Percentiles rank a stretch among this genome's conserved stretches.
Conservation (phyloP, 92 coral and sea anemone genomes). For the Parazoanthus swiftii region DNA sequence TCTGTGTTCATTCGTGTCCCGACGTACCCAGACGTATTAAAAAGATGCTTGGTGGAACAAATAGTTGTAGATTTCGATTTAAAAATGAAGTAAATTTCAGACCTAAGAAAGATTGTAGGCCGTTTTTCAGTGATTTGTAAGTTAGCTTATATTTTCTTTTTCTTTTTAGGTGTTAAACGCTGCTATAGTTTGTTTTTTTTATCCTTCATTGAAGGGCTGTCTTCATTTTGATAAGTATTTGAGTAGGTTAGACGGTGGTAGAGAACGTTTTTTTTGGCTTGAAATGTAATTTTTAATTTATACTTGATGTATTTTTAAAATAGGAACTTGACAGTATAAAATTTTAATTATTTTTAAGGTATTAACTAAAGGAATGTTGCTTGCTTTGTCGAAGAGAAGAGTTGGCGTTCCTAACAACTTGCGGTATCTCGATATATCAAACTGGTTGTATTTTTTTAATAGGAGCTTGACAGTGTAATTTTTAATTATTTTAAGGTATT, state of each 20-base stretch:
- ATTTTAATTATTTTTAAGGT: constrained; percentile 6
- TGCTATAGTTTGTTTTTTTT: background rate
- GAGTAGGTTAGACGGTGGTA: background rate
- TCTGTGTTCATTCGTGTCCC: constrained; percentile 2
- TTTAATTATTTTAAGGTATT: background rate
- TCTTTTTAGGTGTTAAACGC: constrained; percentile 10
- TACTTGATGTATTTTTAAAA: constrained; percentile 10
- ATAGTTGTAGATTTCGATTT: background rate
- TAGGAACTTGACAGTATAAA: constrained; percentile 12
- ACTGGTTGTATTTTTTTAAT: constrained; percentile 7
- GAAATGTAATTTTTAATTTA: too few relatives aligned
- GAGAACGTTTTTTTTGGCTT: background rate
- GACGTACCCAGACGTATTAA: background rate
- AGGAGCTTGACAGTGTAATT: constrained; percentile 10
- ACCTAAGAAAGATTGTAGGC: background rate
- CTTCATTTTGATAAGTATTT: constrained; percentile 6
- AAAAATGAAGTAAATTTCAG: constrained; percentile 2
- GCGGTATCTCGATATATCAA: constrained; percentile 13
- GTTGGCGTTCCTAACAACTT: background rate
- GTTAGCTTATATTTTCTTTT: background rate
- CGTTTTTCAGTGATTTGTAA: background rate
- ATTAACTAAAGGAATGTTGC: background rate
- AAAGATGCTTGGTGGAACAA: too few relatives aligned
- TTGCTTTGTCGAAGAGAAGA: too few relatives aligned
- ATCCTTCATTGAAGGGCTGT: background rate